Conservation (phyloP, 2,888 invertebrate species). For the Panzeria rudis region DNA sequence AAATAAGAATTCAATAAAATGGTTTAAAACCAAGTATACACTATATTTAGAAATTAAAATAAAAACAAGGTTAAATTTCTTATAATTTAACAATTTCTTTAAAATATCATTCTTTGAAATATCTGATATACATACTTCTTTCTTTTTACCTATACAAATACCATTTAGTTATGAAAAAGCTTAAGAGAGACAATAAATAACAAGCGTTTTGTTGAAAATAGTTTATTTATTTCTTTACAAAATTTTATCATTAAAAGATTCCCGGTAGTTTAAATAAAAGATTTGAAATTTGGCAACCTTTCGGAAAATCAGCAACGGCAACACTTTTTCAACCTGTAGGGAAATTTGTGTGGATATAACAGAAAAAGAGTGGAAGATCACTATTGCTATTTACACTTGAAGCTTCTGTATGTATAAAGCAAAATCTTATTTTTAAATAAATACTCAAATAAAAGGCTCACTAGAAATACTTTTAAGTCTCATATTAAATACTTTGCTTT, state of each 20-base stretch:
- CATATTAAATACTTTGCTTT: no score
- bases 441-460: no score
- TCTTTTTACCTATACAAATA: neutral
- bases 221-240: neutral
- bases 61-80: slow-evolving; percentile 7
- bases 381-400: neutral
- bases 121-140: neutral
- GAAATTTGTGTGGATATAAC: no score
- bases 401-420: no score
- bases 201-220: neutral
- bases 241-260: neutral
- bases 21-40: slow-evolving; percentile 66
- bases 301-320: no score
- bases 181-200: neutral
- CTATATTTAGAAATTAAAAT: slow-evolving; percentile 38
- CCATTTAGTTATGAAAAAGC: neutral
- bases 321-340: no score
- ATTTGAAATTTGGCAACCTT: no score
- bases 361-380: no score
- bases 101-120: neutral
- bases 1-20: slow-evolving; percentile 28
- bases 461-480: no score
- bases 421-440: no score
- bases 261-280: no score
- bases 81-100: neutral